Conservation (phyloP, 2,113 vertebrate genomes). For the Zootoca vivipara region DNA sequence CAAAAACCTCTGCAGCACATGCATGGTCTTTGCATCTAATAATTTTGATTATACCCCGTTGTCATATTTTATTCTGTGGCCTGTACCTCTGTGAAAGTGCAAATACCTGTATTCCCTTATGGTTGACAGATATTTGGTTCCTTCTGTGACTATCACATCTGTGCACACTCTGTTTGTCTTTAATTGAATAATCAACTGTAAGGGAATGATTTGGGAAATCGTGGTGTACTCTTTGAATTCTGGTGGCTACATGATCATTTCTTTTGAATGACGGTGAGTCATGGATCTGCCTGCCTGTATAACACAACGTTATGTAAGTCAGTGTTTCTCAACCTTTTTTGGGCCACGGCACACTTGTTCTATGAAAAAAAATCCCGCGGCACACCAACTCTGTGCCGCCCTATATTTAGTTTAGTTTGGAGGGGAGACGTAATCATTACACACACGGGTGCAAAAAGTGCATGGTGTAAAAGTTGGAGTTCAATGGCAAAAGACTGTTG, state of each 20-base stretch:
- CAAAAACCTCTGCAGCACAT: constrained; percentile 44
- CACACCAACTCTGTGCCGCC: too few species aligned
- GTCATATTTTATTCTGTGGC: neutral
- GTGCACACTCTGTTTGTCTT: constrained; percentile 23
- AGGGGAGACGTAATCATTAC: too few species aligned
- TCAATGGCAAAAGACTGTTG: too few species aligned
- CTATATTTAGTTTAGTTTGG: too few species aligned
- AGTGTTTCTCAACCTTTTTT: too few species aligned
- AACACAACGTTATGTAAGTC: constrained; percentile 4
- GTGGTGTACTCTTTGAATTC: constrained; percentile 33
- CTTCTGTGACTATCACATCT: constrained; percentile 23
- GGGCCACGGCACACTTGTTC: too few species aligned
- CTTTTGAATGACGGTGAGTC: constrained; percentile 30
- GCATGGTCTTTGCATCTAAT: constrained; percentile 33
- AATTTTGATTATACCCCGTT: constrained; percentile 32
- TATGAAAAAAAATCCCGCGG: too few species aligned
- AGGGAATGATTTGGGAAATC: constrained; percentile 33
- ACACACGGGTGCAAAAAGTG: too few species aligned
- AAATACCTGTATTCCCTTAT: constrained; percentile 9
- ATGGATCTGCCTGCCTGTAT: constrained; percentile 15
- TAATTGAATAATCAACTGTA: constrained; percentile 31
- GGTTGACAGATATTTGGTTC: constrained; percentile 6
- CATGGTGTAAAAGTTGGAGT: too few species aligned
- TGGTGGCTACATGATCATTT: constrained; percentile 37
- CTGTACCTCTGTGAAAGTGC: neutral